phyloP scores from a whole-genome alignment of 1,140 invertebrate species.

The Idris sp. region DNA sequence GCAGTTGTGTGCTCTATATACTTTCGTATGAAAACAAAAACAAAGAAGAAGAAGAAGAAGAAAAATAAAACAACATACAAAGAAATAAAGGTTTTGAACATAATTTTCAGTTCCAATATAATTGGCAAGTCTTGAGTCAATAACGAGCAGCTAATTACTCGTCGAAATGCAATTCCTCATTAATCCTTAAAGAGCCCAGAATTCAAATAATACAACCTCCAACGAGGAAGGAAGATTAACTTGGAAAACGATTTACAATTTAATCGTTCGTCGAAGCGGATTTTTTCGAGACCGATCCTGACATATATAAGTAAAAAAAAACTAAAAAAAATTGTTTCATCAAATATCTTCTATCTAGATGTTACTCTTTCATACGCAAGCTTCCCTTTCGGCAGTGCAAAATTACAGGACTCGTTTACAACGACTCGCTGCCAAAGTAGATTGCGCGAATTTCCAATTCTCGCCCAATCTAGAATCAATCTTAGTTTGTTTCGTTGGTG shows the following conservation, averaged over 20 bases:
- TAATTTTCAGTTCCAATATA: too few species aligned
- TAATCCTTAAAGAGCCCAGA: conserved; percentile 4
- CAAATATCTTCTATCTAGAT: conserved; percentile 5
- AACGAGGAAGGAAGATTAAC: conserved; percentile 13
- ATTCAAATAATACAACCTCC: conserved; percentile 13
- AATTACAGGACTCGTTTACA: conserved; percentile 54
- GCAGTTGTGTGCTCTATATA: conserved; percentile 29
- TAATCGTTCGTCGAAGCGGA: conserved; percentile 5
- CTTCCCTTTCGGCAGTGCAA: conserved; percentile 25
- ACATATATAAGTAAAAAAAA: conserved; percentile 22
- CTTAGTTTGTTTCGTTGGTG: conserved; percentile 72
- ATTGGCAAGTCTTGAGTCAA: neutral
- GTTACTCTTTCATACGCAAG: conserved; percentile 44
- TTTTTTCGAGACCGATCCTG: neutral
- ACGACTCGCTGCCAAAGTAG: conserved; percentile 47
- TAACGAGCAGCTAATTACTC: conserved; percentile 6
- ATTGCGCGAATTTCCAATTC: conserved; percentile 72
- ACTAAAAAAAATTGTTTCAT: conserved; percentile 29
- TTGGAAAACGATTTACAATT: conserved; percentile 23
- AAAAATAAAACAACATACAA: too few species aligned
- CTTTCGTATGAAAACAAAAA: too few species aligned
- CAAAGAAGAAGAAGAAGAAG: neutral
- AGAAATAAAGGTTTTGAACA: too few species aligned
- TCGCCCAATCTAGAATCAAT: conserved; percentile 77
- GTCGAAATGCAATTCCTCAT: conserved; percentile 4